These are phyloP conservation scores for Chaenogobius annularis DNA, from an alignment of 2,113 vertebrate genomes.

Conservation along the genomic window DNA sequence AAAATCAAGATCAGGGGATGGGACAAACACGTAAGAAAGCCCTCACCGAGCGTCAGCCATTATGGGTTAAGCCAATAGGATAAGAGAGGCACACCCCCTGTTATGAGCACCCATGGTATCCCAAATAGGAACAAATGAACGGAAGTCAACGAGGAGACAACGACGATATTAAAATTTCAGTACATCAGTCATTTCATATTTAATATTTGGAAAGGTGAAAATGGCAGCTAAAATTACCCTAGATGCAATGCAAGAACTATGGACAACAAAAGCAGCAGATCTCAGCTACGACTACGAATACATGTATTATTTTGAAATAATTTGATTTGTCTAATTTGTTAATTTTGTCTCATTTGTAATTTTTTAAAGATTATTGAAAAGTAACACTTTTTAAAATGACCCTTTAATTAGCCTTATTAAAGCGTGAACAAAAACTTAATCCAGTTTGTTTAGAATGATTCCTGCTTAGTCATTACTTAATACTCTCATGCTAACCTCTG, in stretches of 20 bases:
- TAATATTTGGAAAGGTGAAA: not conserved
- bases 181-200: constrained; percentile 1
- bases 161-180: not conserved
- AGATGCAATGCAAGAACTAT: not conserved
- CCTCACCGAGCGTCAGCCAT: constrained; percentile 15
- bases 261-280: not conserved
- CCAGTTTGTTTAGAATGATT: too few species aligned
- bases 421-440: not conserved
- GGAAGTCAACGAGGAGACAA: not conserved
- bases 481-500: too few species aligned
- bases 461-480: too few species aligned
- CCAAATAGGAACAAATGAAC: constrained; percentile 5
- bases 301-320: too few species aligned
- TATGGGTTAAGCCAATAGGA: constrained; percentile 29
- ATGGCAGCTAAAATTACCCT: not conserved
- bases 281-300: too few species aligned
- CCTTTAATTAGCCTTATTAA: too few species aligned
- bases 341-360: too few species aligned
- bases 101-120: not conserved
- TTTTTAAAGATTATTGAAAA: too few species aligned
- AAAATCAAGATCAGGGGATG: constrained; percentile 30
- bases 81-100: not conserved
- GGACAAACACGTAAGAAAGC: constrained; percentile 26
- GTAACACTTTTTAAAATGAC: not conserved
- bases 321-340: too few species aligned